A percentile compares a stretch with the other conserved stretches of the same genome.
phyloP scores from a whole-genome alignment of 2,888 invertebrate species.

The Cordylochernes scorpioides region DNA sequence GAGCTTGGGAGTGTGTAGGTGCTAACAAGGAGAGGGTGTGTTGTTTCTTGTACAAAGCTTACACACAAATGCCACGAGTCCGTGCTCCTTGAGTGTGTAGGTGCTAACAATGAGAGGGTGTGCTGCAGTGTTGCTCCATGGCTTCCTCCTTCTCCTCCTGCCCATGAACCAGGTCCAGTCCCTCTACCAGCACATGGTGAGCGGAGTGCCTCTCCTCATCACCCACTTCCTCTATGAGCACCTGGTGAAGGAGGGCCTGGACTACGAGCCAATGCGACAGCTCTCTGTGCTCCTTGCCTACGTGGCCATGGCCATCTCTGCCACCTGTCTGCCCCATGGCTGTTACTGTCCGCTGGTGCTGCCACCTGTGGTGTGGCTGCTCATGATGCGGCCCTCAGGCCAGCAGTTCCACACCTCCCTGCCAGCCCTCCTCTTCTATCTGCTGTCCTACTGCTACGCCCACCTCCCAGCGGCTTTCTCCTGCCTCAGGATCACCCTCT shows the following conservation, averaged over 20 bases:
- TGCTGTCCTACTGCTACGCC: constrained; percentile 23
- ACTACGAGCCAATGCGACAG: constrained; percentile 23
- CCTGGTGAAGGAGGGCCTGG: too few species aligned
- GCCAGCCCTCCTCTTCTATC: constrained; percentile 21
- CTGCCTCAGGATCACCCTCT: constrained; percentile 18
- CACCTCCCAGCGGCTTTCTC: constrained; percentile 21
- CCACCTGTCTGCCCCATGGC: constrained; percentile 22
- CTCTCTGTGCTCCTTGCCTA: constrained; percentile 20
- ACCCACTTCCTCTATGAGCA: constrained; percentile 25
- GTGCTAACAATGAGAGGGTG: too few species aligned
- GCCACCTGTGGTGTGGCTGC: constrained; percentile 26
- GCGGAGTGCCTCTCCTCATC: constrained; percentile 22
- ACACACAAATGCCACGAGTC: too few species aligned
- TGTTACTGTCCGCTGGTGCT: constrained; percentile 19
- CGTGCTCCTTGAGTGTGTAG: too few species aligned
- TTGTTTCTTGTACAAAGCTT: too few species aligned
- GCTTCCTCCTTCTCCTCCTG: constrained; percentile 24
- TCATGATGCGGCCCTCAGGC: constrained; percentile 23
- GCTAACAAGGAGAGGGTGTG: too few species aligned
- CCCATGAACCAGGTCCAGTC: constrained; percentile 25
- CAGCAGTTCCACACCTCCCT: constrained; percentile 23
- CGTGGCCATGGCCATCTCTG: constrained; percentile 20
- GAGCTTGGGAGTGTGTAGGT: too few species aligned
- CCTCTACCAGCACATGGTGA: constrained; percentile 27
- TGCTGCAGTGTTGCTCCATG: constrained; percentile 27